Conservation (phyloP, 2,113 vertebrate genomes). For the Corydoras maculifer region DNA sequence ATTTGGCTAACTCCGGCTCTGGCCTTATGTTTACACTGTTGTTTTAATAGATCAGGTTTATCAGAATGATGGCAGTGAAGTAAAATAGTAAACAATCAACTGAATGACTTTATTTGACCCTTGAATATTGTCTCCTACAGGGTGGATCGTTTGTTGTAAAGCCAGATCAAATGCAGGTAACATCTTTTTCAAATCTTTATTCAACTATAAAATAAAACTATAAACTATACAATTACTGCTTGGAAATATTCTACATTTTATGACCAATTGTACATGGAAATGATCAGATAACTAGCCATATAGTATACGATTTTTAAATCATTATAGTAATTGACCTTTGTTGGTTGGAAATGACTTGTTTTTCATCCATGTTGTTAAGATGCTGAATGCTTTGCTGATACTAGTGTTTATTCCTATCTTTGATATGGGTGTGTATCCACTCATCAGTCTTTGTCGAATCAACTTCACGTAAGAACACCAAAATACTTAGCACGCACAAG, state of each 20-base stretch:
- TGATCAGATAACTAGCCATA: no score
- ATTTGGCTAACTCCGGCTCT: no score
- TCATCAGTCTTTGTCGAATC: conserved; percentile 76
- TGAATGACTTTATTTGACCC: background rate
- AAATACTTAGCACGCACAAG: background rate
- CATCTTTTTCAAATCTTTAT: background rate
- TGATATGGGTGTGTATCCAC: conserved; percentile 86
- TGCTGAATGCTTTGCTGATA: conserved; percentile 90
- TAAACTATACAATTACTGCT: conserved; percentile 17
- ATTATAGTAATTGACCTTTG: conserved; percentile 16
- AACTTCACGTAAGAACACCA: conserved; percentile 82
- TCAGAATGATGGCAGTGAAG: no score
- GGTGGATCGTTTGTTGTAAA: conserved; percentile 73
- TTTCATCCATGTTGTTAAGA: conserved; percentile 58
- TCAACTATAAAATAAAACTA: no score
- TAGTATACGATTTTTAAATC: background rate
- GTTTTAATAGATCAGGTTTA: no score
- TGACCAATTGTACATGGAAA: no score
- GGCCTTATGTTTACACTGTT: no score
- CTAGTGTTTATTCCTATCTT: conserved; percentile 89
- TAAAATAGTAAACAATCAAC: no score
- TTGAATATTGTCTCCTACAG: conserved; percentile 54
- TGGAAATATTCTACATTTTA: no score
- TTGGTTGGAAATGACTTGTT: background rate
- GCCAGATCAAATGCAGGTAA: conserved; percentile 95